Evolutionary conservation across 2,888 invertebrate species (phyloP).

Genomic region (Lamellibrachia satsuma): DNA sequence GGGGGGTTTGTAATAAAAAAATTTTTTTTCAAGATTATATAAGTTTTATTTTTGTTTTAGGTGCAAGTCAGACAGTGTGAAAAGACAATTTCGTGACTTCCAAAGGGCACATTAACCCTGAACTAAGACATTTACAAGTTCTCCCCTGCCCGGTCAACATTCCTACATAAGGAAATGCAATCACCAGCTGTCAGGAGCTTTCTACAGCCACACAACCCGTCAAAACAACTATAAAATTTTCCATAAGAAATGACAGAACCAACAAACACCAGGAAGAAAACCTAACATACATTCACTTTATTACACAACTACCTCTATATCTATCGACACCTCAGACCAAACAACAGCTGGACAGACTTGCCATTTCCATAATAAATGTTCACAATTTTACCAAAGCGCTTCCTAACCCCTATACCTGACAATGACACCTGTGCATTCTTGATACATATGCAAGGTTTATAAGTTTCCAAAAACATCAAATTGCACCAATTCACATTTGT

Average conservation of each 20-base stretch:
- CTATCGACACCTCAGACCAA: background rate
- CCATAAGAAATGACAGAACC: background rate
- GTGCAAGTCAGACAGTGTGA: background rate
- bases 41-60: background rate
- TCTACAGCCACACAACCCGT: background rate
- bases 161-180: background rate
- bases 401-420: background rate
- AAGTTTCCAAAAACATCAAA: background rate
- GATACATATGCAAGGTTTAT: background rate
- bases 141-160: background rate
- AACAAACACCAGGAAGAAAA: background rate
- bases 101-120: background rate
- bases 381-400: background rate
- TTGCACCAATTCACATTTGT: background rate
- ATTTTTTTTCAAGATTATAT: background rate
- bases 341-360: background rate
- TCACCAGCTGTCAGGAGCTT: background rate
- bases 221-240: background rate
- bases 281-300: background rate
- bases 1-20: background rate
- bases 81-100: background rate
- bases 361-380: background rate
- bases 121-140: background rate
- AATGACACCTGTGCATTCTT: background rate
- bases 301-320: background rate